phyloP scores from a whole-genome alignment of 2,888 invertebrate genomes.

The Agrotis ipsilon region DNA sequence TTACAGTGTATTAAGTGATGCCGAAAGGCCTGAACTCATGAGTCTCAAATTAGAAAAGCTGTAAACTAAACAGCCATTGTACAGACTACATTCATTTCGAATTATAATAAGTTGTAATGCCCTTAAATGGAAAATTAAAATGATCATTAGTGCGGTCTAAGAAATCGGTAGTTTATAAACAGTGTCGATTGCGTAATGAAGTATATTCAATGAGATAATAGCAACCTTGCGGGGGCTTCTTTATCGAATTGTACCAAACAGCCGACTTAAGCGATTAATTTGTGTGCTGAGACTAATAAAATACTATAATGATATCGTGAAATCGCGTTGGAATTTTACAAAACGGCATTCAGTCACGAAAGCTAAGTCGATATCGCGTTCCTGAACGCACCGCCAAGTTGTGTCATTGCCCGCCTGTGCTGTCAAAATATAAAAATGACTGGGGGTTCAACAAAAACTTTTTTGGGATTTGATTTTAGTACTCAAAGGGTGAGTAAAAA shows the following conservation, averaged over 20 bases:
- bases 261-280: constrained; percentile 69
- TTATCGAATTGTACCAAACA: constrained; percentile 70
- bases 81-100: too few species aligned
- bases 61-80: background rate
- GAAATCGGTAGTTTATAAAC: background rate
- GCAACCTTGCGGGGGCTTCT: constrained; percentile 69
- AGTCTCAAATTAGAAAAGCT: background rate
- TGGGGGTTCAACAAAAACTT: constrained; percentile 88
- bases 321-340: constrained; percentile 73
- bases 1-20: too few species aligned
- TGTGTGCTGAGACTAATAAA: constrained; percentile 69
- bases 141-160: background rate
- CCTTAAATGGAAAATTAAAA: background rate
- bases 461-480: constrained; percentile 96
- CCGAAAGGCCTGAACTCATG: too few species aligned
- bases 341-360: constrained; percentile 80
- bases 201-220: constrained; percentile 61
- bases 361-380: constrained; percentile 66
- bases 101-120: too few species aligned
- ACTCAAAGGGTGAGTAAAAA: constrained; percentile 94
- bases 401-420: constrained; percentile 75
- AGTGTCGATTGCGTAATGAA: constrained; percentile 47
- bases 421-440: constrained; percentile 87
- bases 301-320: constrained; percentile 76
- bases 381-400: constrained; percentile 72